These are phyloP conservation scores for Allacma fusca DNA, from an alignment of 2,888 invertebrate genomes.

Conservation along the genomic window DNA sequence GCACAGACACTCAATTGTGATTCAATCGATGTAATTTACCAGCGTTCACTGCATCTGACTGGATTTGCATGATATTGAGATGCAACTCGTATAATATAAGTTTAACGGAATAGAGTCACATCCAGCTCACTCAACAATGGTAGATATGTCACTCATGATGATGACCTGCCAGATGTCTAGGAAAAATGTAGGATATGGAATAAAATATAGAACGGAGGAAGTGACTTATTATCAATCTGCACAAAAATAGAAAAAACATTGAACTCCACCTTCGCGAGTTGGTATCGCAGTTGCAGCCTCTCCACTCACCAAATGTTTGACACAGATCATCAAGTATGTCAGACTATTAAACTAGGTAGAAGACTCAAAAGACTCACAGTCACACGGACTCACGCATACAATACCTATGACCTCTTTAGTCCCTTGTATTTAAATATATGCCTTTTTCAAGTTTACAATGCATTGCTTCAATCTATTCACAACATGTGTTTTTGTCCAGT, in stretches of 20 bases:
- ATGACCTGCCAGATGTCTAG: slow-evolving; percentile 39
- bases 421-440: background rate
- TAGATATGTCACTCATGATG: background rate
- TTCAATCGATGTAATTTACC: slow-evolving; percentile 4
- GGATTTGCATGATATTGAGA: slow-evolving; percentile 3
- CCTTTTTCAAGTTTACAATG: background rate
- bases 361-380: background rate
- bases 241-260: slow-evolving; percentile 31
- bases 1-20: slow-evolving; percentile 7
- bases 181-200: background rate
- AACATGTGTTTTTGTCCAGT: no score
- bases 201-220: slow-evolving; percentile 25
- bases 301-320: slow-evolving; percentile 27
- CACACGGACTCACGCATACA: slow-evolving; percentile 7
- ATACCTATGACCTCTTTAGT: slow-evolving; percentile 2
- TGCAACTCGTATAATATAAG: background rate
- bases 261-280: slow-evolving; percentile 38
- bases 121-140: background rate
- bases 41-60: background rate
- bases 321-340: slow-evolving; percentile 38
- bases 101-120: background rate
- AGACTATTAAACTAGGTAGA: slow-evolving; percentile 3
- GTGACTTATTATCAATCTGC: slow-evolving; percentile 29
- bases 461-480: no score
- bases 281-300: background rate